phyloP scores from a whole-genome alignment of 2,888 invertebrate genomes.

The Micoletzkya japonica region DNA sequence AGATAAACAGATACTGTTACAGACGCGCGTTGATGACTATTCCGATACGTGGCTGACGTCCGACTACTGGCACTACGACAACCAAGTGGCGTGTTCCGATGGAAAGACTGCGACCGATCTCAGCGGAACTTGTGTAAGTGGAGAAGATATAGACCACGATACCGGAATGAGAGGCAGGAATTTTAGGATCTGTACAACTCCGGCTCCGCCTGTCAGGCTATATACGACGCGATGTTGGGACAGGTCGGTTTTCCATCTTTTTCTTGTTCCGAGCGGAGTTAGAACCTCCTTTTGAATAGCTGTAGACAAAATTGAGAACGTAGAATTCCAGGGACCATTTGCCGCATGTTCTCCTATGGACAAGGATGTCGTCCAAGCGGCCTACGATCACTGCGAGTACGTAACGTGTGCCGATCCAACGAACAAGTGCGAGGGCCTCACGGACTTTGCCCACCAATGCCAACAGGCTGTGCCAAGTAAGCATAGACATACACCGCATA shows the following conservation, averaged over 20 bases:
- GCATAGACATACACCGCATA: too few relatives aligned
- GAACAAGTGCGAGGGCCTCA: constrained; percentile 35
- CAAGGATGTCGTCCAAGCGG: constrained; percentile 34
- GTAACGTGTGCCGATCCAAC: constrained; percentile 42
- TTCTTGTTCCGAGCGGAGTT: too few relatives aligned
- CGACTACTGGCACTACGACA: not conserved
- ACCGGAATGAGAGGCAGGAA: too few relatives aligned
- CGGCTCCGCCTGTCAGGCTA: constrained; percentile 17
- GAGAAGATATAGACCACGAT: too few relatives aligned
- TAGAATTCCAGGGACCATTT: constrained; percentile 43
- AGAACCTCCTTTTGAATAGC: too few relatives aligned
- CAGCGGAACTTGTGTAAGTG: constrained; percentile 18
- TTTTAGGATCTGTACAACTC: constrained; percentile 1
- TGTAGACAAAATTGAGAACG: not conserved
- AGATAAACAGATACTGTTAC: too few relatives aligned
- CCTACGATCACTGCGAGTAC: constrained; percentile 47
- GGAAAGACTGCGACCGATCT: constrained; percentile 26
- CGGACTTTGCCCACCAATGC: constrained; percentile 38
- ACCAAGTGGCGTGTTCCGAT: constrained; percentile 22
- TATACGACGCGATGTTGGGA: constrained; percentile 26
- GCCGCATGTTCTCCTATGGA: constrained; percentile 41
- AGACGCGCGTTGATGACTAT: not conserved
- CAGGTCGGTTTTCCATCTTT: not conserved
- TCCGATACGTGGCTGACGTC: constrained; percentile 5
- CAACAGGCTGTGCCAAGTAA: constrained; percentile 33